phyloP scores from a whole-genome alignment of 2,797 vertebrate species.

The Siniperca undulata region DNA sequence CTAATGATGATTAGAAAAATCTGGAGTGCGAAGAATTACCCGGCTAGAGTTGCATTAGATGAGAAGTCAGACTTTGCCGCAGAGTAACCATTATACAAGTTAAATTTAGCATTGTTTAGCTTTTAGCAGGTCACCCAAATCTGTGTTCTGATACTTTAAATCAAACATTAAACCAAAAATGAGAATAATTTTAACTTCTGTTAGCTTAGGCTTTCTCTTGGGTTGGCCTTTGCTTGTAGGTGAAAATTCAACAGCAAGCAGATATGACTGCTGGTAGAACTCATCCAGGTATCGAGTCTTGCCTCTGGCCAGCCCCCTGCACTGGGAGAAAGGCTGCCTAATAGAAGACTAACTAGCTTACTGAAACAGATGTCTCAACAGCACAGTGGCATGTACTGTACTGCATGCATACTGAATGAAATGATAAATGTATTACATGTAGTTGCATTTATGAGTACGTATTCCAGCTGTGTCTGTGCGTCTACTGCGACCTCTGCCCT shows the following conservation, averaged over 20 bases:
- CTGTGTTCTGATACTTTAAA: neutral
- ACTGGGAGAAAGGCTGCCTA: neutral
- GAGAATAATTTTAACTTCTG: neutral
- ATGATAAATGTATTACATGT: neutral
- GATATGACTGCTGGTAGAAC: neutral
- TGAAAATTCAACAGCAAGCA: neutral
- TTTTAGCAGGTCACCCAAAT: neutral
- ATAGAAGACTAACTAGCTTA: neutral
- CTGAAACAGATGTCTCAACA: neutral
- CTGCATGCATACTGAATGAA: neutral
- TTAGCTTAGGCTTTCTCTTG: neutral
- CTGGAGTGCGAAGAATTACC: slow-evolving; percentile 3
- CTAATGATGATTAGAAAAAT: slow-evolving; percentile 6
- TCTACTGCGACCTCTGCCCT: neutral
- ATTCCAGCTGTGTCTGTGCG: neutral
- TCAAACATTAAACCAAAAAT: neutral
- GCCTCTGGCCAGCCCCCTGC: slow-evolving; percentile 2
- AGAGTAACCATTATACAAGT: neutral
- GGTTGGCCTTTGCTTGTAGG: neutral
- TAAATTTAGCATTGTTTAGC: neutral
- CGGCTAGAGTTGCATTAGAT: neutral
- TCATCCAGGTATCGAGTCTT: slow-evolving; percentile 10
- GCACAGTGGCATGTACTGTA: neutral
- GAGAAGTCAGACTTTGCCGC: neutral
- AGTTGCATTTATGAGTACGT: too few relatives aligned